Base-by-base conservation (phyloP, 2,888 invertebrate species). In the Gymnoscelis rufifasciata region DNA sequence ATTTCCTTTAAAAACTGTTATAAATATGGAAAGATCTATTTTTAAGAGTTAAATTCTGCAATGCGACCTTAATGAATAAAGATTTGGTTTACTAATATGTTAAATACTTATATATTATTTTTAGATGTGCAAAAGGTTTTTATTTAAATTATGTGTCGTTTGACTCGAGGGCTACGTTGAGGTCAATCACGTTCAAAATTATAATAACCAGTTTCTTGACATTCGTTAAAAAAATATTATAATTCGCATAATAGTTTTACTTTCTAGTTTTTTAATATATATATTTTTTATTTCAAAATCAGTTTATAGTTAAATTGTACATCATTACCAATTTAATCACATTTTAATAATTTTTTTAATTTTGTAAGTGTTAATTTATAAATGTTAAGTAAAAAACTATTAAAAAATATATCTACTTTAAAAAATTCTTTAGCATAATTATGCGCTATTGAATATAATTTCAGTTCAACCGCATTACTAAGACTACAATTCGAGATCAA, bases 401-500 rank as follows among this genome's bases (percentile, higher is more conserved):
- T n/a, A n/a, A n/a, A n/a, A n/a, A n/a, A n/a, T n/a, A n/a, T 11
- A 1, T 19, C 0, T 15, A 4, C 6, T 33, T 1, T 7, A 6
- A 23, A 35, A 19, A 33, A 11, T 15, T 19, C 19, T 19, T 38
- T 6, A 1, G 15, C 3, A 29, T 13, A 30, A 50, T 52, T 36
- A 53, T 40, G 41, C 24, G 29, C 24, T 15, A 47, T 51, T 51
- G 41, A 30, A 26, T 43, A 38, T 38, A 43, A 51, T 47, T 47
- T 47, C 47, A 38, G 27, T 47, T 47, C 51, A 39, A 48, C 39
- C 42, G 10, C 43, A 39, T 57, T 52, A 23, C 31, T 43, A 48
- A 15, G 43, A 42, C 47, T 50, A 60, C 49, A 59, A 58, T 35
- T 30, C 68, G 71, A 68, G 79, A 83, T 84, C 81, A 78, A 80